These are phyloP conservation scores for Thamnaconus septentrionalis DNA, from an alignment of 2,113 vertebrate genomes.

Conservation along the genomic window DNA sequence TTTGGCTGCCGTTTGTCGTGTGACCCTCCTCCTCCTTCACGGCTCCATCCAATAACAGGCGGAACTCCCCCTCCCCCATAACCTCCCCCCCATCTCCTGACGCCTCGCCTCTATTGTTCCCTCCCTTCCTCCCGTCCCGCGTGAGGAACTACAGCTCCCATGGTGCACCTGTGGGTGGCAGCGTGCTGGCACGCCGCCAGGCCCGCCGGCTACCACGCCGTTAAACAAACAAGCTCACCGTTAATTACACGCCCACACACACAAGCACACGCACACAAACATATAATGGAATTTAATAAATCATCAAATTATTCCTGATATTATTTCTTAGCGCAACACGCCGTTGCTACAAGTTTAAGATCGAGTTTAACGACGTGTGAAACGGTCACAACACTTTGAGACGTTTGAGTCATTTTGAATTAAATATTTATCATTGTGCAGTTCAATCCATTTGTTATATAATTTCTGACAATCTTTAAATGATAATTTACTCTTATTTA, in stretches of 20 bases:
- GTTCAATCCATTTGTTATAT: too few species aligned
- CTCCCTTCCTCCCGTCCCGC: neutral
- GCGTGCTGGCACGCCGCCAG: conserved; percentile 3
- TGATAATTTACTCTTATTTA: too few species aligned
- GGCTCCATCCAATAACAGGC: conserved; percentile 12
- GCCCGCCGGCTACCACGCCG: neutral
- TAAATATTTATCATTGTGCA: too few species aligned
- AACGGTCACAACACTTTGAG: too few species aligned
- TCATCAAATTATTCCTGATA: too few species aligned
- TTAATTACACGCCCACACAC: neutral
- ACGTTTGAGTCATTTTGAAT: too few species aligned
- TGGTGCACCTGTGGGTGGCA: conserved; percentile 18
- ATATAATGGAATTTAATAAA: too few species aligned
- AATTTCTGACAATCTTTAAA: too few species aligned
- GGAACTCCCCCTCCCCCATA: neutral
- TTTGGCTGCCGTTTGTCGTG: conserved; percentile 43
- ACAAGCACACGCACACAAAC: neutral
- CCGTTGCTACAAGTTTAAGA: too few species aligned
- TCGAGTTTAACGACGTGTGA: too few species aligned
- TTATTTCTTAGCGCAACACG: too few species aligned
- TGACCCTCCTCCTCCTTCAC: conserved; percentile 27
- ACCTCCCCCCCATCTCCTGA: neutral
- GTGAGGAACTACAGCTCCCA: conserved; percentile 45
- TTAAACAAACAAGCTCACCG: neutral
- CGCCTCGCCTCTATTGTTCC: conserved; percentile 4